Base-by-base conservation (phyloP, 2,113 vertebrate species). In the Alethe diademata region DNA sequence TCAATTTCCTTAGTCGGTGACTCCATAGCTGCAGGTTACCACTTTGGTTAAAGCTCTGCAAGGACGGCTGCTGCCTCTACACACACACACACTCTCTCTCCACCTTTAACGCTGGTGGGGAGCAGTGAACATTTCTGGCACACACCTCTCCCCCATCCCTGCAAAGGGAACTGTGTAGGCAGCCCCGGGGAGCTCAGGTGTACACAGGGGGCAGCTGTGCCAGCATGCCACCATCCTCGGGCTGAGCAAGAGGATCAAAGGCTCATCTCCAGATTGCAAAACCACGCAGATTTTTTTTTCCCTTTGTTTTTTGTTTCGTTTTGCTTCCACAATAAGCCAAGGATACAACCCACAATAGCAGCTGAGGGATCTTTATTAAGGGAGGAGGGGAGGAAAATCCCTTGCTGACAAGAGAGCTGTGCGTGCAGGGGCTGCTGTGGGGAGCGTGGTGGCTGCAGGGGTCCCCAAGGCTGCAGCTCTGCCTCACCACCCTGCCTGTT, bases 1-100 rank as follows among this genome's bases (percentile, higher is more conserved):
- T 99, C 99, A 9, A 99, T 99, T 96, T 99, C 99, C 98, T 99
- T 99, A 83, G 99, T 99, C 3, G 99, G 99, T 48, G 99, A 99
- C 98, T 99, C 99, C 99, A 99, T 99, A 90, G 97, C 98, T 96
- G 96, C 91, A 87, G 94, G 94, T 92, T 95, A 95, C 47, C 50
- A 24, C 95, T 71, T 88, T 40, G 65, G 83, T 95, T 96, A 93
- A 97, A 94, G 93, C 95, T 83, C 64, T 33, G 61, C 1, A 11
- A 93, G 72, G 80, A 90, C 1, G 0, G 57, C 83, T 60, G 60
- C 79, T 83, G 72, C 72, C 87, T 66, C 85, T 67, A 62, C 81
- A 93, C 7, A 61, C 35, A 29, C 90, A 48, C 47, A 14, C 47
- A 12, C 50, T 16, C 29, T 29, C 29, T 38, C 92, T 93, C 89